Evolutionary conservation across 2,888 invertebrate genomes (phyloP).

Genomic region (Leptothorax acervorum): DNA sequence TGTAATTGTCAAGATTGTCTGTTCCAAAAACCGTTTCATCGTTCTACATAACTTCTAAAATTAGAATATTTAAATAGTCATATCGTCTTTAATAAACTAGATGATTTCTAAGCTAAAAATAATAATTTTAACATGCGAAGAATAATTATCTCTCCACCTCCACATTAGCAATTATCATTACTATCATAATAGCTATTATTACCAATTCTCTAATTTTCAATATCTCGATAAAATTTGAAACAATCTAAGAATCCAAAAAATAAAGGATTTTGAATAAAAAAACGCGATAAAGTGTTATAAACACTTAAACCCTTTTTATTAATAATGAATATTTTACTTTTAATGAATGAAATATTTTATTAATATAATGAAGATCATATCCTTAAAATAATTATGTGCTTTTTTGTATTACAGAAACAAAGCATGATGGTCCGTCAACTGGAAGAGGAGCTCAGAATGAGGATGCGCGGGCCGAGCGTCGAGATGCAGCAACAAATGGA

Average conservation of each 20-base stretch:
- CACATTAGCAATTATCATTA: not conserved
- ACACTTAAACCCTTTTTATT: not conserved
- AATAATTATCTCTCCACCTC: not conserved
- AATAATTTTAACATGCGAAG: not conserved
- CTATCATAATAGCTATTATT: not conserved
- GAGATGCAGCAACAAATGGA: conserved; percentile 97
- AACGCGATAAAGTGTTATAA: not conserved
- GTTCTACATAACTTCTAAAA: not conserved
- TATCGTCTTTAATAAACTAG: not conserved
- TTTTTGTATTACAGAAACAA: conserved; percentile 93
- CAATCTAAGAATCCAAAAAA: not conserved
- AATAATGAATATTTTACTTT: too few relatives aligned
- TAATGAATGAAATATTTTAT: too few relatives aligned
- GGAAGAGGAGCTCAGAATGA: conserved; percentile 95
- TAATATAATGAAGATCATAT: not conserved
- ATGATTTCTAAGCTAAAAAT: conserved; percentile 4
- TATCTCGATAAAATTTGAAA: not conserved
- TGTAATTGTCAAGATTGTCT: not conserved
- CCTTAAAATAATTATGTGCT: not conserved
- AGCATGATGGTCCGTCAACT: conserved; percentile 97
- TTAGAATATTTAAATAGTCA: not conserved
- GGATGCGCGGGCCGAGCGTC: conserved; percentile 95
- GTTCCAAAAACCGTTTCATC: not conserved
- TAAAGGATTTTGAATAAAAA: not conserved
- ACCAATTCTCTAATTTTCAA: not conserved